A percentile compares a stretch with the other conserved stretches of the same genome.
Conservation (phyloP, 2,888 invertebrate species). For the Odontomyia ornata region DNA sequence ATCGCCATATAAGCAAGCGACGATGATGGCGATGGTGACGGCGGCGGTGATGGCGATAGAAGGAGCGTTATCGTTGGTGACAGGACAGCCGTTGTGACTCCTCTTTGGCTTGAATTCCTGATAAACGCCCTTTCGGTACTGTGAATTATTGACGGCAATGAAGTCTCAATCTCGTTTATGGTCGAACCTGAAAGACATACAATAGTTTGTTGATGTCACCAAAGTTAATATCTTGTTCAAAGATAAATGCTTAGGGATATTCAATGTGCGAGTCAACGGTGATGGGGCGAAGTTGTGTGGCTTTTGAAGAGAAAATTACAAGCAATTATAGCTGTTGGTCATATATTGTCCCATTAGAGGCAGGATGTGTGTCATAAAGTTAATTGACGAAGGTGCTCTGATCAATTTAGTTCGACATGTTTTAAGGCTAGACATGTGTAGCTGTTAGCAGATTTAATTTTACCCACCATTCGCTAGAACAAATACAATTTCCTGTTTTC, state of each 20-base stretch:
- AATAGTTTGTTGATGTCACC: slow-evolving; percentile 33
- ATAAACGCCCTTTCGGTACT: slow-evolving; percentile 45
- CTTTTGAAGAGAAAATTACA: not conserved
- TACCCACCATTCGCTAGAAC: no score
- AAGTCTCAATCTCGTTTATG: slow-evolving; percentile 45
- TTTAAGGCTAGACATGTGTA: no score
- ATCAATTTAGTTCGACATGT: not conserved
- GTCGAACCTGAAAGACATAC: slow-evolving; percentile 43
- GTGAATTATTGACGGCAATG: slow-evolving; percentile 44
- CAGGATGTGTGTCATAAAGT: slow-evolving; percentile 12
- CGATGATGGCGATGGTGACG: not conserved
- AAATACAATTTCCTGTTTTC: no score
- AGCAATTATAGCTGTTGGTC: slow-evolving; percentile 31
- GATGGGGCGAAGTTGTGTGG: not conserved
- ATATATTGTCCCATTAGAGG: not conserved
- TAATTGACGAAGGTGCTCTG: not conserved
- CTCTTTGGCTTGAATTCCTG: slow-evolving; percentile 22
- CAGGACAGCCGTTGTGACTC: slow-evolving; percentile 7
- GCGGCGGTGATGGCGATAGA: not conserved
- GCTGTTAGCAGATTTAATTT: no score
- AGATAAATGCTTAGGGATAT: slow-evolving; percentile 29
- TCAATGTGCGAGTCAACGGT: not conserved
- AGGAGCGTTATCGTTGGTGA: slow-evolving; percentile 11
- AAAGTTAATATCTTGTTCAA: slow-evolving; percentile 5
- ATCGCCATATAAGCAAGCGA: not conserved